Conservation (phyloP, 2,888 invertebrate genomes). For the Conistra vaccinii region DNA sequence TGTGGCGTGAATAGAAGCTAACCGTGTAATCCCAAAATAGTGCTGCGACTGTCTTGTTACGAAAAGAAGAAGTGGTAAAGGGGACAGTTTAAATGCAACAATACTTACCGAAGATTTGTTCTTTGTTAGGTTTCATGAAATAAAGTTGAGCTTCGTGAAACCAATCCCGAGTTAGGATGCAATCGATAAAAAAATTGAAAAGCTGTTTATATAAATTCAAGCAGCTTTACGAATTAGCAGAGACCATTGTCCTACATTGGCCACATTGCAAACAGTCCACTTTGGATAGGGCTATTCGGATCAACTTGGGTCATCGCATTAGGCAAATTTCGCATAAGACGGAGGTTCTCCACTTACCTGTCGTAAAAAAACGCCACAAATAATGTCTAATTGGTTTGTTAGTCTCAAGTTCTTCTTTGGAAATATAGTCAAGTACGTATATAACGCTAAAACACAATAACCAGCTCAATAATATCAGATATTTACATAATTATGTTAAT, state of each 20-base stretch:
- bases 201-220: constrained; percentile 7
- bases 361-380: neutral
- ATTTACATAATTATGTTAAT: constrained; percentile 60
- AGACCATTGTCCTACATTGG: neutral
- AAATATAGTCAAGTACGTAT: neutral
- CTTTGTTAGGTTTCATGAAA: neutral
- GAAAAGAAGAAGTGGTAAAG: neutral
- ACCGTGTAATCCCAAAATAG: neutral
- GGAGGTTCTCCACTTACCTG: no score
- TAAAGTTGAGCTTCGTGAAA: neutral
- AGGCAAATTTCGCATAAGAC: neutral
- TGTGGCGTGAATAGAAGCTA: constrained; percentile 2
- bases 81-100: neutral
- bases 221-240: neutral
- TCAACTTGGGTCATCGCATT: neutral
- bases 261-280: neutral
- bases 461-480: constrained; percentile 20
- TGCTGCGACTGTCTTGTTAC: neutral
- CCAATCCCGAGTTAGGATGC: no score
- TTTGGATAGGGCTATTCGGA: neutral
- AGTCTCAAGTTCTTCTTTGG: neutral
- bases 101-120: neutral
- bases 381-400: neutral
- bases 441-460: constrained; percentile 16
- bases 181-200: constrained; percentile 13